Evolutionary conservation across 2,888 invertebrate genomes (phyloP), one percentile per base, ranked within the genome.

Genomic region (Drosophila formosana): DNA sequence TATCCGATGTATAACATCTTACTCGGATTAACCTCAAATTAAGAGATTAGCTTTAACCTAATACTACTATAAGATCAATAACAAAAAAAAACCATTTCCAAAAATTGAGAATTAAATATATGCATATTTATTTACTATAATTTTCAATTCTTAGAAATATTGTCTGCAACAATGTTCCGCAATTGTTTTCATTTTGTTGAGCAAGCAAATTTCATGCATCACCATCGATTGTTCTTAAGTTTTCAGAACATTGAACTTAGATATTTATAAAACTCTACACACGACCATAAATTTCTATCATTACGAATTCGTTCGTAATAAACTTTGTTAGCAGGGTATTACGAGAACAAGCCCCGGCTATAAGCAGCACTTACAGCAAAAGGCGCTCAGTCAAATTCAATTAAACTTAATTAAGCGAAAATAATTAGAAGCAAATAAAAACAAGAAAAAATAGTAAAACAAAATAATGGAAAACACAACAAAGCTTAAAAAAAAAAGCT

Each of bases 401-500:
- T 80, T 72, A 64, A 76, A 64, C 49, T 68, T 60, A 56, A 70
- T 66, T 64, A 62, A 77, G 67, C 55, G 64, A 72, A 71, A 79
- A 63, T 63, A 64, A 76, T 62, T 69, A 66, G 62, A 52, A 60
- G 34, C 46, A 61, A 68, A 68, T 39, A 75, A 56, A n/a, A 34
- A 18, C 2, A 46, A 37, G 5, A 18, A 30, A 11, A 3, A 2
- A 30, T 23, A 34, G 8, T 25, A 37, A 25, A 47, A 3, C 2
- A 41, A 46, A n/a, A 25, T 37, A 7, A 9, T 32, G 6, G 7
- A 28, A 6, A 18, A 18, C 18, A 18, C 18, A 18, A 18, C 18
- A 18, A 34, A 52, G 4, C 0, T 3, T 11, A 13, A 50, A 11
- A 37, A 11, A 37, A 66, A 37, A 66, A 52, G 32, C 23, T 56